Evolutionary conservation across 2,113 vertebrate genomes (phyloP), one percentile per base, ranked within the genome.

Genomic region (Balaeniceps rex): DNA sequence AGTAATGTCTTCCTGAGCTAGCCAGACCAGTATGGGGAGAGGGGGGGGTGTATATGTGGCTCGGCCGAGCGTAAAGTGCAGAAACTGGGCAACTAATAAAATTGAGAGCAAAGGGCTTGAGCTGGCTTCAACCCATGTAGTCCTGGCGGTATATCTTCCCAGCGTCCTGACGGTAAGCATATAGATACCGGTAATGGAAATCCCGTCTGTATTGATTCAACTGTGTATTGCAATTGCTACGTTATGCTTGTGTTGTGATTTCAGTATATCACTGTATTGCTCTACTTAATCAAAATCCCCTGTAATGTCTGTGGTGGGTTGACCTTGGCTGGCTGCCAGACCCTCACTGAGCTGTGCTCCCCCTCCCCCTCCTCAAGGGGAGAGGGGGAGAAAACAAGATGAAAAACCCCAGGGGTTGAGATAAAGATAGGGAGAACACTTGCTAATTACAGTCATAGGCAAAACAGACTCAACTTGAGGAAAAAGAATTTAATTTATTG

Each of bases 151-250:
- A 6, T 16, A 87, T 42, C 8, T 57, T 60, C 71, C 57, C 33
- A 2, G n/a, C 0, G 0, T 31, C 40, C 31, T 71, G 51, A 9
- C 0, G 12, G 83, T 57, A 58, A 76, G 83, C 7, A 2, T 15
- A 5, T 10, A 25, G 19, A 70, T 17, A 23, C 29, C 0, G 1
- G 13, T 44, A 38, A 40, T 3, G 3, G 29, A 40, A 66, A 46
- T 83, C 4, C 0, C 0, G 0, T 47, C 47, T 71, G 31, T 15
- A 1, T 9, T 34, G 33, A 33, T 71, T 66, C 22, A 46, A 9
- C 15, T 36, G 24, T 15, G 9, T 26, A 7, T 69, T 89, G 47
- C 38, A 22, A 31, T n/a, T 42, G 64, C 54, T 69, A 1, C 12
- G 33, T 47, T 36, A 3, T 28, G 26, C 31, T 54, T 14, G 4